These are phyloP conservation scores for Cephalopholis sonnerati DNA, from an alignment of 2,113 vertebrate species.

Conservation along the genomic window DNA sequence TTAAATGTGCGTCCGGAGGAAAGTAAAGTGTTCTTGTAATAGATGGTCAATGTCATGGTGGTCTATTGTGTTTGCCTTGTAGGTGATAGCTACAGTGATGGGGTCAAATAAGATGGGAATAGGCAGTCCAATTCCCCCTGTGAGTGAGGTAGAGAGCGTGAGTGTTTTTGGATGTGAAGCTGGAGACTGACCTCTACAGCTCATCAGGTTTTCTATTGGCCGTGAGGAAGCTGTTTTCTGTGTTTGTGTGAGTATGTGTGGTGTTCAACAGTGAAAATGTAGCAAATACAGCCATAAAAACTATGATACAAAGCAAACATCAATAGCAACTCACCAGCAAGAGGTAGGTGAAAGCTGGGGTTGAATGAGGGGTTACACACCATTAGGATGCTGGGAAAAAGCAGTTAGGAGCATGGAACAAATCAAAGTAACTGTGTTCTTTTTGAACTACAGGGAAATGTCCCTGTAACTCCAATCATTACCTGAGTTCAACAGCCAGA, in stretches of 20 bases:
- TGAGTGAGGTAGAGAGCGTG: constrained; percentile 32
- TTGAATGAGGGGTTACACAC: not conserved
- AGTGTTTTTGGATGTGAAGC: constrained; percentile 52
- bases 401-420: not conserved
- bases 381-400: not conserved
- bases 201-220: constrained; percentile 44
- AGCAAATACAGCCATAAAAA: constrained; percentile 2
- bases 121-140: constrained; percentile 69
- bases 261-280: not conserved
- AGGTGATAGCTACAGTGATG: constrained; percentile 64
- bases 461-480: not conserved
- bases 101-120: constrained; percentile 69
- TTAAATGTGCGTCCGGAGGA: constrained; percentile 29
- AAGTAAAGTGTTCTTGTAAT: constrained; percentile 57
- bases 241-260: not conserved
- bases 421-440: not conserved
- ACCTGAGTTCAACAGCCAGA: not conserved
- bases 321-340: not conserved
- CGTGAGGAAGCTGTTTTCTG: not conserved
- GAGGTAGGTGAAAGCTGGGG: not conserved
- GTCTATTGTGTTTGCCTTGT: constrained; percentile 67
- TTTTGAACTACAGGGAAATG: not conserved
- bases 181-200: constrained; percentile 63
- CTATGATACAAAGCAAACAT: not conserved
- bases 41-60: constrained; percentile 64